These are phyloP conservation scores for Dissostichus mawsoni DNA, from an alignment of 2,113 vertebrate species.

Conservation along the genomic window DNA sequence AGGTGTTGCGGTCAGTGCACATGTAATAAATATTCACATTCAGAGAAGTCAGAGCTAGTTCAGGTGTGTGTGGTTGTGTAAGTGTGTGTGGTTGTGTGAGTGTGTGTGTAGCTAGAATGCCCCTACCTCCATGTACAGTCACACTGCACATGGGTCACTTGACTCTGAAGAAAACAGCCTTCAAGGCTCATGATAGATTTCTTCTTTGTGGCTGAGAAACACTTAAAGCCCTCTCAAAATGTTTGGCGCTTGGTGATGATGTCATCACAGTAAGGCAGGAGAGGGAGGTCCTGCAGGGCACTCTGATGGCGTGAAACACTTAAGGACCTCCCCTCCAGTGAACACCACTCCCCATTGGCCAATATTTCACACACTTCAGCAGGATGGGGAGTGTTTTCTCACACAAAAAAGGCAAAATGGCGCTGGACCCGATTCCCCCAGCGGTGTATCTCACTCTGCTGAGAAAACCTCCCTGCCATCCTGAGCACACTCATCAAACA, in stretches of 20 bases:
- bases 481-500: conserved; percentile 84
- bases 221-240: conserved; percentile 51
- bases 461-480: conserved; percentile 64
- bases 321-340: conserved; percentile 43
- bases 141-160: conserved; percentile 9
- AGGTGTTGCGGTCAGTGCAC: conserved; percentile 75
- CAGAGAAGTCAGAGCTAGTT: conserved; percentile 74
- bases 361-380: conserved; percentile 63
- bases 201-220: conserved; percentile 19
- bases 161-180: conserved; percentile 23
- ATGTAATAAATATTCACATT: conserved; percentile 83
- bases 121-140: conserved; percentile 29
- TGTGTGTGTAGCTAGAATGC: conserved; percentile 17
- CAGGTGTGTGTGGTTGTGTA: conserved; percentile 30
- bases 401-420: conserved; percentile 59
- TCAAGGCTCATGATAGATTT: conserved; percentile 12
- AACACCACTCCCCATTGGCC: conserved; percentile 75
- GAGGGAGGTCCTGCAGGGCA: conserved; percentile 43
- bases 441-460: conserved; percentile 38
- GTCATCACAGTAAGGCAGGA: conserved; percentile 68
- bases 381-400: conserved; percentile 62
- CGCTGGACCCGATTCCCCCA: conserved; percentile 35
- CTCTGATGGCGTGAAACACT: conserved; percentile 6
- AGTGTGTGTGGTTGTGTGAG: not conserved
- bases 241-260: conserved; percentile 61